Conservation (phyloP, 2,797 vertebrate genomes). For the Tauraco hartlaubi region DNA sequence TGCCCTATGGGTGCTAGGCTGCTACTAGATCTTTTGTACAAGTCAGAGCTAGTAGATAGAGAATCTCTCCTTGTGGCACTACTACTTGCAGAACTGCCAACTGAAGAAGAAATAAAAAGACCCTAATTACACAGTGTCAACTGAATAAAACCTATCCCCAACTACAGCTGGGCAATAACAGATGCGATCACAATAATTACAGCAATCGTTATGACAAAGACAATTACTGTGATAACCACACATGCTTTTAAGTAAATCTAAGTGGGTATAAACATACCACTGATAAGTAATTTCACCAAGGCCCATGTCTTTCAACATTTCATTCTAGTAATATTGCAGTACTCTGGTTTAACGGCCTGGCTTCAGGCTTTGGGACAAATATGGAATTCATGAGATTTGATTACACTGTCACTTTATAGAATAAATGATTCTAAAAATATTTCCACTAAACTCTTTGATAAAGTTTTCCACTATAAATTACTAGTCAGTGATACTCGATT, state of each 20-base stretch:
- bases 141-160: conserved; percentile 85
- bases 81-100: conserved; percentile 95
- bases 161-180: conserved; percentile 84
- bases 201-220: conserved; percentile 81
- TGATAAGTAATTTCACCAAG: conserved; percentile 68
- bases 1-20: conserved; percentile 97
- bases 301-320: conserved; percentile 71
- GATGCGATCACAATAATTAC: conserved; percentile 84
- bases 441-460: conserved; percentile 14
- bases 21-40: conserved; percentile 97
- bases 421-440: conserved; percentile 18
- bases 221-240: conserved; percentile 84
- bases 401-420: conserved; percentile 19
- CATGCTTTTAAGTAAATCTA: conserved; percentile 79
- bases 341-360: conserved; percentile 66
- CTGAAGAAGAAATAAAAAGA: conserved; percentile 90
- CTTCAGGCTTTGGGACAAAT: conserved; percentile 70
- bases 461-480: background rate
- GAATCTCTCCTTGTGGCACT: conserved; percentile 96
- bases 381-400: background rate
- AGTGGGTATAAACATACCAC: conserved; percentile 80
- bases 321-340: conserved; percentile 62
- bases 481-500: background rate
- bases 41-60: conserved; percentile 94
- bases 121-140: conserved; percentile 87